These are phyloP conservation scores for Paedocypris micromegethes DNA, from an alignment of 2,797 vertebrate species.

Conservation along the genomic window DNA sequence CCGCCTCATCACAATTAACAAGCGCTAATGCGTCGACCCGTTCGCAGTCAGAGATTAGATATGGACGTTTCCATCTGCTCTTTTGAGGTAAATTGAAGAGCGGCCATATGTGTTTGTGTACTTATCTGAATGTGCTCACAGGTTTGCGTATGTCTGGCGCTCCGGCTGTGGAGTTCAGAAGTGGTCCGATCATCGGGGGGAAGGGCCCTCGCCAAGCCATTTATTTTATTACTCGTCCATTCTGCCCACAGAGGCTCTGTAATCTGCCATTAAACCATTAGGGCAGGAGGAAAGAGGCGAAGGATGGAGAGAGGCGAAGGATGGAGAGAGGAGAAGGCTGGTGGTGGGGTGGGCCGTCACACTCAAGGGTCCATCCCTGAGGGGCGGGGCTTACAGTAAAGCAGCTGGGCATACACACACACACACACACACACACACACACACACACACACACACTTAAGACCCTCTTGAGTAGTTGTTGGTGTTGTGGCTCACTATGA, in stretches of 20 bases:
- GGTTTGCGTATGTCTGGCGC: constrained; percentile 22
- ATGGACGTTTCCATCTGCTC: not conserved
- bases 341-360: constrained; percentile 25
- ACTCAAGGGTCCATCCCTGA: constrained; percentile 39
- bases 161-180: constrained; percentile 24
- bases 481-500: constrained; percentile 14
- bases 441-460: constrained; percentile 1
- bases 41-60: not conserved
- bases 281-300: constrained; percentile 34
- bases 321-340: constrained; percentile 9
- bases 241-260: constrained; percentile 50
- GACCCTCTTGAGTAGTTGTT: constrained; percentile 22
- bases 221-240: constrained; percentile 54
- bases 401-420: constrained; percentile 40
- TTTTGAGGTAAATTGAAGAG: not conserved
- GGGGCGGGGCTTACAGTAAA: constrained; percentile 46
- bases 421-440: constrained; percentile 6
- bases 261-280: constrained; percentile 55
- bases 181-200: constrained; percentile 29
- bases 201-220: constrained; percentile 47
- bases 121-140: constrained; percentile 12
- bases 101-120: constrained; percentile 3
- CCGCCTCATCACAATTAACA: too few species aligned
- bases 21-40: too few species aligned
- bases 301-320: constrained; percentile 10